Evolutionary conservation across 2,113 vertebrate species (phyloP), one percentile per base, ranked within the genome.

Genomic region (Pyxicephalus adspersus): DNA sequence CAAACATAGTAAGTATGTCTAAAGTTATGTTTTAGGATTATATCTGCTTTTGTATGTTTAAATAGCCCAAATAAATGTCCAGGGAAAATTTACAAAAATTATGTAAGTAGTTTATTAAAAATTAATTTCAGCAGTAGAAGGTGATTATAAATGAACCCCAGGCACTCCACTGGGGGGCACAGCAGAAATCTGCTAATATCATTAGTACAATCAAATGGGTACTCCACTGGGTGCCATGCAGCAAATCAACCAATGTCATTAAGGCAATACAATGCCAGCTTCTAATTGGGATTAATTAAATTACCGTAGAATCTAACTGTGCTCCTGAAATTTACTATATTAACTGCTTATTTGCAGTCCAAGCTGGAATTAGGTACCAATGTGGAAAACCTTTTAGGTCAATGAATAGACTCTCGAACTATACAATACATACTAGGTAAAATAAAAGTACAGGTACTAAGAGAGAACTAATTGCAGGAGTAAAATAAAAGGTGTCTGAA

Each of bases 221-320:
- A n/a, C 60, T 15, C 72, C 29, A 61, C 63, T 54, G 61, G 58
- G 20, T 55, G 76, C 20, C 23, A 17, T 25, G 45, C 20, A 52
- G 23, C 61, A 65, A 65, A 77, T 65, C 75, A 77, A 50, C 61
- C 5, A 15, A 34, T 66, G 25, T 45, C 50, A 66, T 77, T 66
- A 66, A 64, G 63, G 50, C 45, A 65, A 77, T 23, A 66, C 22
- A 18, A 34, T 77, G 45, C 26, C 5, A 26, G 26, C 1, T 22
- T 57, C 50, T 77, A 20, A 77, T 15, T 64, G 61, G 50, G 22
- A 9, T 26, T 64, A 25, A 64, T 65, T 77, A 54, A 77, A 66
- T 66, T 77, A 64, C 64, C 23, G 20, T 16, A 18, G 26, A 34
- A 11, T 31, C 26, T 29, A 57, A 22, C 26, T 26, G 16, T 54